A percentile compares a stretch with the other conserved stretches of the same genome.
Evolutionary conservation across 2,797 vertebrate genomes (phyloP).

Genomic region (Sebastes cheni): DNA sequence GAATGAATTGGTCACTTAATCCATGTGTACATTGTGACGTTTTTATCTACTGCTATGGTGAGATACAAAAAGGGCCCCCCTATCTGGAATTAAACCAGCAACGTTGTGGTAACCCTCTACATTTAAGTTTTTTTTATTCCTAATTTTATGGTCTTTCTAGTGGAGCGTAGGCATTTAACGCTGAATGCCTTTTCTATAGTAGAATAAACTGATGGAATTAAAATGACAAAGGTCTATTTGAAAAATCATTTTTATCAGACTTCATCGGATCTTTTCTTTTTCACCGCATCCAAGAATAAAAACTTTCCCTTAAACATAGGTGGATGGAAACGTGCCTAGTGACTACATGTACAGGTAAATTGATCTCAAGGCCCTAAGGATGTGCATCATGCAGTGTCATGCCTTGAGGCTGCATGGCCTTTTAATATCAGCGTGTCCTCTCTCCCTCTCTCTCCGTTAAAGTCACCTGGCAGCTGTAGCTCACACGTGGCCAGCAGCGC

Average conservation of each 20-base stretch:
- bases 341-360: not conserved
- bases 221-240: not conserved
- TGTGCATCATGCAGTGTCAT: constrained; percentile 37
- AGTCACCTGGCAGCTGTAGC: constrained; percentile 87
- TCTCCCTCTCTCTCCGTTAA: constrained; percentile 56
- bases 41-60: not conserved
- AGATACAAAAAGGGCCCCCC: not conserved
- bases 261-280: not conserved
- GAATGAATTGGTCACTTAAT: not conserved
- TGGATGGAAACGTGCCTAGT: not conserved
- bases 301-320: not conserved
- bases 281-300: not conserved
- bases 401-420: constrained; percentile 43
- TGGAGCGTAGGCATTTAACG: not conserved
- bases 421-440: constrained; percentile 68
- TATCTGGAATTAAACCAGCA: not conserved
- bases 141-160: not conserved
- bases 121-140: not conserved
- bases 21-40: not conserved
- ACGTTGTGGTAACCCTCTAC: not conserved
- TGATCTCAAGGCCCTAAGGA: constrained; percentile 4
- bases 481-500: constrained; percentile 83
- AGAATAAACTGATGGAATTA: not conserved
- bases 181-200: not conserved
- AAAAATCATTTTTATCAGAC: not conserved